phyloP scores from a whole-genome alignment of 2,797 vertebrate genomes.

The Agapornis canus region DNA sequence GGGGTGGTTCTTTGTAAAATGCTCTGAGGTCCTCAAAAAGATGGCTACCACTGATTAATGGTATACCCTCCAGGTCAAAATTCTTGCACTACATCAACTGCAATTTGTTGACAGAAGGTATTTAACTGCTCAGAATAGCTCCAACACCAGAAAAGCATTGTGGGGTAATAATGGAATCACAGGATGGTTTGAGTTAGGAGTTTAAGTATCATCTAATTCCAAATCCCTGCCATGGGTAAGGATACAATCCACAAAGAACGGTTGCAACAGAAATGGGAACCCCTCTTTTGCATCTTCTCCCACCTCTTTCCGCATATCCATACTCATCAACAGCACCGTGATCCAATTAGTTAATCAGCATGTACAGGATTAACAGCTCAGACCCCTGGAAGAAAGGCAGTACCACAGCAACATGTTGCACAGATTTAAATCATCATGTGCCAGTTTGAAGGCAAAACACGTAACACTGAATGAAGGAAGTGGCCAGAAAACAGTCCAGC shows the following conservation, averaged over 20 bases:
- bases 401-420: neutral
- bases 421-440: neutral
- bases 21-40: neutral
- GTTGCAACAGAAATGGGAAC: fast-evolving
- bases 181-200: neutral
- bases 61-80: neutral
- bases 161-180: neutral
- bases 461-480: neutral
- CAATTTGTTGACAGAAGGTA: fast-evolving
- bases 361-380: fast-evolving
- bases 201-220: neutral
- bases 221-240: neutral
- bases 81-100: no score
- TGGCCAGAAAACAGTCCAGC: neutral
- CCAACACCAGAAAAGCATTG: neutral
- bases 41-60: neutral
- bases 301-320: neutral
- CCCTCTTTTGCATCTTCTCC: neutral
- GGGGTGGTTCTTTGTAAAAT: neutral
- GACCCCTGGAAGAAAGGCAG: neutral
- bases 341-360: neutral
- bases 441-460: neutral
- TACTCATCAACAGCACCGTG: neutral
- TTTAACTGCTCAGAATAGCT: neutral
- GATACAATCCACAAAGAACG: neutral